Conservation (phyloP, 2,888 invertebrate genomes). For the Microplitis deprimator region DNA sequence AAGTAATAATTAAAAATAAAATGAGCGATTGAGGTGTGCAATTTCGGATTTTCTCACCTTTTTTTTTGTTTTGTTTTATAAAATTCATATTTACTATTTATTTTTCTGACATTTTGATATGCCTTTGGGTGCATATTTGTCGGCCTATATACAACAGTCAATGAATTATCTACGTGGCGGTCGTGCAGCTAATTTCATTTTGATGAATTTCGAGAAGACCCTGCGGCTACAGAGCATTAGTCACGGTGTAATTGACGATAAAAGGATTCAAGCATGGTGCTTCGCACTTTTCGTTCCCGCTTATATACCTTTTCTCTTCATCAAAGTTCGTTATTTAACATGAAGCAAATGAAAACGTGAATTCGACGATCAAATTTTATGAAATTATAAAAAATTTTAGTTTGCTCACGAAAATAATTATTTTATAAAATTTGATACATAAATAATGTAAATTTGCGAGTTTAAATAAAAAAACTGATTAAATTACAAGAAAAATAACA, state of each 20-base stretch:
- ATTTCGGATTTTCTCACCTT: too few relatives aligned
- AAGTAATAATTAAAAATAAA: too few relatives aligned
- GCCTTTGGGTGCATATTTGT: constrained; percentile 10
- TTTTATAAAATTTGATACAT: too few relatives aligned
- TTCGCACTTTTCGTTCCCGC: constrained; percentile 31
- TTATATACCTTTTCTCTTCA: constrained; percentile 35
- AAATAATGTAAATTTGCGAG: too few relatives aligned
- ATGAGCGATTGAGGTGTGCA: too few relatives aligned
- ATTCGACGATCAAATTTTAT: background rate
- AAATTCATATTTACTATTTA: constrained; percentile 7
- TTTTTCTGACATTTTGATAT: background rate
- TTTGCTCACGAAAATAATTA: too few relatives aligned
- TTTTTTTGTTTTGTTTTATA: background rate
- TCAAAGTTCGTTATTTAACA: constrained; percentile 12
- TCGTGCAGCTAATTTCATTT: constrained; percentile 60
- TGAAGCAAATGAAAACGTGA: background rate
- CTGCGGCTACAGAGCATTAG: constrained; percentile 63
- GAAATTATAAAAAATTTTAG: too few relatives aligned
- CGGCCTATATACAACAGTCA: constrained; percentile 39
- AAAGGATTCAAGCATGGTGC: constrained; percentile 39
- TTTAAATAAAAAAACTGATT: too few relatives aligned
- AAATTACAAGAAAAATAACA: too few relatives aligned
- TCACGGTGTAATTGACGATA: constrained; percentile 65
- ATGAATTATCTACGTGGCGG: constrained; percentile 60
- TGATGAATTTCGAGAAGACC: constrained; percentile 66